phyloP scores from a whole-genome alignment of 2,797 vertebrate species.

The Enteromius fasciolatus region DNA sequence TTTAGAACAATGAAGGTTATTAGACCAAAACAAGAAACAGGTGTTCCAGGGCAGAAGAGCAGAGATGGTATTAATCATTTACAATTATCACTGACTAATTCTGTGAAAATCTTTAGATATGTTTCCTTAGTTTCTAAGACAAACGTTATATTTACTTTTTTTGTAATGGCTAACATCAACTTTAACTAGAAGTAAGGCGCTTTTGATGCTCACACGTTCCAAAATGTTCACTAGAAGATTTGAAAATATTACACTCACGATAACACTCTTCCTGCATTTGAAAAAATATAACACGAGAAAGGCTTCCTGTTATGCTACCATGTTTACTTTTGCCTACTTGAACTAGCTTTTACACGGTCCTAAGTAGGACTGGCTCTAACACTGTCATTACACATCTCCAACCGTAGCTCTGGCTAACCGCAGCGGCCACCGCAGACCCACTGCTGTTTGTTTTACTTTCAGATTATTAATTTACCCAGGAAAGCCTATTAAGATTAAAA shows the following conservation, averaged over 20 bases:
- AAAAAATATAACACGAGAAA: neutral
- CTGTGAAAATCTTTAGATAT: neutral
- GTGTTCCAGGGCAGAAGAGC: slow-evolving; percentile 30
- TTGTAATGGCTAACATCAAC: neutral
- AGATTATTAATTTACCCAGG: slow-evolving; percentile 78
- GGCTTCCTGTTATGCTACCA: slow-evolving; percentile 32
- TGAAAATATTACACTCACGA: slow-evolving; percentile 1
- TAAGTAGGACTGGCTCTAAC: slow-evolving; percentile 29
- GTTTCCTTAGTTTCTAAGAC: neutral
- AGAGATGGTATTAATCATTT: slow-evolving; percentile 39
- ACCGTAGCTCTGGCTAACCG: slow-evolving; percentile 63
- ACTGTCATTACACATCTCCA: slow-evolving; percentile 50
- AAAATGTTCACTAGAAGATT: neutral
- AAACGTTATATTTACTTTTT: neutral
- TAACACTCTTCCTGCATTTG: neutral
- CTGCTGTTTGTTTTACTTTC: slow-evolving; percentile 75
- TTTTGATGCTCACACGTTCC: neutral
- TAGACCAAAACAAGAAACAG: slow-evolving; percentile 40
- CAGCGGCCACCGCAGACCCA: slow-evolving; percentile 36
- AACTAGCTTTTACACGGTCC: slow-evolving; percentile 22
- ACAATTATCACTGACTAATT: slow-evolving; percentile 24
- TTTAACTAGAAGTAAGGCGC: neutral
- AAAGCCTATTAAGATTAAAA: slow-evolving; percentile 79
- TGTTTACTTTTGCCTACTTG: slow-evolving; percentile 29
- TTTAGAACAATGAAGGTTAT: slow-evolving; percentile 55